These are phyloP conservation scores for Myotis lucifugus DNA, from an alignment of 2,113 vertebrate species.

Conservation along the genomic window DNA sequence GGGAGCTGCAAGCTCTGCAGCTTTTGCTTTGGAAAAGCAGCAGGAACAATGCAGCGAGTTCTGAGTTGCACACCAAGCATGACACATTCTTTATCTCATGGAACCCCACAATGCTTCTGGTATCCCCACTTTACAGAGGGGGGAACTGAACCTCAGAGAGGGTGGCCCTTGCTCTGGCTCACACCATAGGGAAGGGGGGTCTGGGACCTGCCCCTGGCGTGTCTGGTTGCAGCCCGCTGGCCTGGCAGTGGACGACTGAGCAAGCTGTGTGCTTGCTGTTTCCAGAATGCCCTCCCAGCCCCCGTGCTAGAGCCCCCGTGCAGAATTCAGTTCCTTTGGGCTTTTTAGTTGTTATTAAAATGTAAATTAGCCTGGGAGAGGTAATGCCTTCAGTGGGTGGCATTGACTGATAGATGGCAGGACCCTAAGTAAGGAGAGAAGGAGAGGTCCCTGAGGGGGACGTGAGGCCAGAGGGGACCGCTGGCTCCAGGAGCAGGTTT, in stretches of 20 bases:
- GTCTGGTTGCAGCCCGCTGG: neutral
- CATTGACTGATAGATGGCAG: neutral
- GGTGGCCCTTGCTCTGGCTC: rapidly evolving
- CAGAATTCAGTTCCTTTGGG: neutral
- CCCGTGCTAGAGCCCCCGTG: neutral
- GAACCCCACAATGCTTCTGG: neutral
- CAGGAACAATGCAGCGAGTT: rapidly evolving
- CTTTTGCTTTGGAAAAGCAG: neutral
- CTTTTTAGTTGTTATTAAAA: neutral
- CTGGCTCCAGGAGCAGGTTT: neutral
- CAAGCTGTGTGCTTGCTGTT: neutral
- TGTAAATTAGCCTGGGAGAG: neutral
- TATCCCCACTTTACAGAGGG: neutral
- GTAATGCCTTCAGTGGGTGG: neutral
- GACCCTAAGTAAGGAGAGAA: neutral
- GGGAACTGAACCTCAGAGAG: neutral
- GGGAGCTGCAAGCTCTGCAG: neutral
- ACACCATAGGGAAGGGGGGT: neutral
- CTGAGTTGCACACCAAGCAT: neutral
- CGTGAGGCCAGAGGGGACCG: neutral
- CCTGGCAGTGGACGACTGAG: neutral
- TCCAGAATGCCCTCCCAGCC: neutral
- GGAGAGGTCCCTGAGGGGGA: neutral
- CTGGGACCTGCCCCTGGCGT: neutral
- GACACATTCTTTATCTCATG: rapidly evolving